Evolutionary conservation across 2,888 invertebrate species (phyloP).

Genomic region (Drosophila meridionalis): DNA sequence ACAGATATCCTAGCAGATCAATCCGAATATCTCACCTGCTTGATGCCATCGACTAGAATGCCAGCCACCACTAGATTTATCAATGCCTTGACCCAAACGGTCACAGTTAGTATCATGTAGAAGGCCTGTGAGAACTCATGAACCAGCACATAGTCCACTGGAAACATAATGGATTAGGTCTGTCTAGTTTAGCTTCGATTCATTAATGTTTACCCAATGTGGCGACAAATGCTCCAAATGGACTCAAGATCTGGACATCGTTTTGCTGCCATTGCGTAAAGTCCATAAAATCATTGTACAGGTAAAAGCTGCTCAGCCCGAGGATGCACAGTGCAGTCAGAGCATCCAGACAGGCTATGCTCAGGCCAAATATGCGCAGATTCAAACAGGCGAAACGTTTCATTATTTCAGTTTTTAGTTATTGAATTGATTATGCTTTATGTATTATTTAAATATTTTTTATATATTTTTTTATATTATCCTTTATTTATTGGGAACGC

Average conservation of each 20-base stretch:
- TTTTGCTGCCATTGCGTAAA: slow-evolving; percentile 76
- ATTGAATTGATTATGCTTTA: neutral
- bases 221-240: slow-evolving; percentile 75
- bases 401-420: slow-evolving; percentile 52
- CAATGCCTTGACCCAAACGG: slow-evolving; percentile 80
- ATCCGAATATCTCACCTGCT: slow-evolving; percentile 67
- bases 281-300: slow-evolving; percentile 78
- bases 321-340: slow-evolving; percentile 69
- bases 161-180: slow-evolving; percentile 6
- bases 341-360: slow-evolving; percentile 77
- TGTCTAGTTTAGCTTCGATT: neutral
- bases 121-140: slow-evolving; percentile 82
- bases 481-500: slow-evolving; percentile 40
- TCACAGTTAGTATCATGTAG: slow-evolving; percentile 80
- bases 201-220: slow-evolving; percentile 66
- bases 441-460: neutral
- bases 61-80: slow-evolving; percentile 81
- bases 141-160: slow-evolving; percentile 80
- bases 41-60: slow-evolving; percentile 81
- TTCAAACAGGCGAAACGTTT: slow-evolving; percentile 80
- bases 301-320: slow-evolving; percentile 75
- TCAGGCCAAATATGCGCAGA: slow-evolving; percentile 72
- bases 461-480: slow-evolving; percentile 1
- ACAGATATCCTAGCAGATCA: neutral
- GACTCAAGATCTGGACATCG: slow-evolving; percentile 77